Percentiles rank a stretch among this genome's conserved stretches.
These are phyloP conservation scores for Holacanthella duospinosa DNA, from an alignment of 2,888 invertebrate genomes.

Conservation along the genomic window DNA sequence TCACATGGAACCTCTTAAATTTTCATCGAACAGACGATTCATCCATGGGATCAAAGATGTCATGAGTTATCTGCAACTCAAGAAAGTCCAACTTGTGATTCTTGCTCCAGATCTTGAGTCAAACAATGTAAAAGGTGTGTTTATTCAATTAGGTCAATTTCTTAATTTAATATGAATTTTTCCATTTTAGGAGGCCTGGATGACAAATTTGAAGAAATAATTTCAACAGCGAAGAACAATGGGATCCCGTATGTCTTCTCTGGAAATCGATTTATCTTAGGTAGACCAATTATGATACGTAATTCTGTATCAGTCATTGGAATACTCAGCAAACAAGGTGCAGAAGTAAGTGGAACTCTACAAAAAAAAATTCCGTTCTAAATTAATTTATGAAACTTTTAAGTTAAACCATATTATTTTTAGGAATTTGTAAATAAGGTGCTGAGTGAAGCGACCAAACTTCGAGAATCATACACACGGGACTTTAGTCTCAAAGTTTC, in stretches of 20 bases:
- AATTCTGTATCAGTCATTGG: slow-evolving; percentile 54
- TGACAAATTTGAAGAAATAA: slow-evolving; percentile 47
- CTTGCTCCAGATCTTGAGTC: slow-evolving; percentile 55
- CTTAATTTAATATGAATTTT: slow-evolving; percentile 10
- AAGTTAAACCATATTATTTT: neutral
- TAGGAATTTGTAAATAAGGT: slow-evolving; percentile 22
- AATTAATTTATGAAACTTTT: neutral
- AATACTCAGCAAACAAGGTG: slow-evolving; percentile 53
- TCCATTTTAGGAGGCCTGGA: slow-evolving; percentile 51
- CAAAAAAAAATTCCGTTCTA: neutral
- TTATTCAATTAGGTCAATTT: no score
- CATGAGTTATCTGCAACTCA: slow-evolving; percentile 48
- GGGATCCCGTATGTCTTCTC: slow-evolving; percentile 52
- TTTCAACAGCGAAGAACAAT: slow-evolving; percentile 46
- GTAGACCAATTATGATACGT: slow-evolving; percentile 49
- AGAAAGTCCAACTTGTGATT: slow-evolving; percentile 51
- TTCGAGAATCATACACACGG: slow-evolving; percentile 18
- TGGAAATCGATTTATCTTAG: slow-evolving; percentile 49
- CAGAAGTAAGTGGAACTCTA: slow-evolving; percentile 46
- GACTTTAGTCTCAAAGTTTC: slow-evolving; percentile 13
- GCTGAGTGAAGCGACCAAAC: slow-evolving; percentile 15
- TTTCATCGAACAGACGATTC: slow-evolving; percentile 48
- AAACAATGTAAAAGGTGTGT: slow-evolving; percentile 44
- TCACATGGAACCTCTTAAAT: slow-evolving; percentile 52
- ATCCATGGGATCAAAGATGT: slow-evolving; percentile 55